Evolutionary conservation across 2,113 vertebrate species (phyloP).

Genomic region (Pelmatolapia mariae): DNA sequence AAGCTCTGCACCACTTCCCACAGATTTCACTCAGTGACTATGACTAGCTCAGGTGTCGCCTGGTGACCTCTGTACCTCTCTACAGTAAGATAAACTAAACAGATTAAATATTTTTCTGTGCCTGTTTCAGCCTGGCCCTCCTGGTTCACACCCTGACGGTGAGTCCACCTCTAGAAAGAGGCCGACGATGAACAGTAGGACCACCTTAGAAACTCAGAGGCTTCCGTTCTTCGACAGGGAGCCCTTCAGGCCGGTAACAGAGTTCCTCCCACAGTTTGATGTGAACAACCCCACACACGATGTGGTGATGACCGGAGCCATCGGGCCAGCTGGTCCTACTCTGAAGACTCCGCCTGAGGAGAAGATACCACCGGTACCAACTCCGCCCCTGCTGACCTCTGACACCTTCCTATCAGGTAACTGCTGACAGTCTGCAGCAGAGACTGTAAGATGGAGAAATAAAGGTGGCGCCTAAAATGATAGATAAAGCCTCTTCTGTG

Average conservation of each 20-base stretch:
- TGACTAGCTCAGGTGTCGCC: not conserved
- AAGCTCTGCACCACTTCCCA: not conserved
- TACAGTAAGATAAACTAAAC: not conserved
- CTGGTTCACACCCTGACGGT: not conserved
- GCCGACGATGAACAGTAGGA: not conserved
- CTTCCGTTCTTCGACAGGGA: slow-evolving; percentile 39
- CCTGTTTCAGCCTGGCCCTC: slow-evolving; percentile 14
- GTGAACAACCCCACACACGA: not conserved
- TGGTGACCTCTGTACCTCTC: not conserved
- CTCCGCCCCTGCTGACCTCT: not conserved
- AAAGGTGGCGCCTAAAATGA: not conserved
- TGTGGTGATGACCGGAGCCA: not conserved
- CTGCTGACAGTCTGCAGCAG: not conserved
- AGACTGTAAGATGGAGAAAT: not conserved
- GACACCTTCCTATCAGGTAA: slow-evolving; percentile 17
- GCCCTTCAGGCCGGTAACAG: slow-evolving; percentile 32
- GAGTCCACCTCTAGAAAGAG: not conserved
- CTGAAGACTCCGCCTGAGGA: not conserved
- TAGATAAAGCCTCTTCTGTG: not conserved
- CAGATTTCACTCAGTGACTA: not conserved
- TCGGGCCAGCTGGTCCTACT: slow-evolving; percentile 9
- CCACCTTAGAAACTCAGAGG: slow-evolving; percentile 4
- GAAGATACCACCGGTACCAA: not conserved
- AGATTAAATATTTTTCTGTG: not conserved
- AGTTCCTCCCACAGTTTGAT: slow-evolving; percentile 12